Evolutionary conservation across 2,113 vertebrate genomes (phyloP).

Genomic region (Sinocyclocheilus anshuiensis): DNA sequence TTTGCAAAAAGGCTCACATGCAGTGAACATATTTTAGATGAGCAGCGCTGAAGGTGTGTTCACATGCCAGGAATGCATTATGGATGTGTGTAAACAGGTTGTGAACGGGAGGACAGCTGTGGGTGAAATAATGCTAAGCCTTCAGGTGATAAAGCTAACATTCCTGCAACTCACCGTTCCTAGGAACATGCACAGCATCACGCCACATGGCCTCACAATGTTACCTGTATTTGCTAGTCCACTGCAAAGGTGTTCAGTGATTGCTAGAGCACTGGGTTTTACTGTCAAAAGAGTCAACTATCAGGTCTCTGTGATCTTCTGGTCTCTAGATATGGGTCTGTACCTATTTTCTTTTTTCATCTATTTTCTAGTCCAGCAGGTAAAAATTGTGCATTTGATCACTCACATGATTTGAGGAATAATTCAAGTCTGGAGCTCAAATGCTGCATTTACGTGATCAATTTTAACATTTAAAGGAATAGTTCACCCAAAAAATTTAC

Average conservation of each 20-base stretch:
- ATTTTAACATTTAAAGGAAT: neutral
- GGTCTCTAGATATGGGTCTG: too few species aligned
- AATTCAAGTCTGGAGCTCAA: neutral
- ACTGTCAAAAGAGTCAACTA: neutral
- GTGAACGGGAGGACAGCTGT: neutral
- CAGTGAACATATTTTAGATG: neutral
- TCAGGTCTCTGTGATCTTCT: too few species aligned
- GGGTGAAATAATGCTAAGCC: constrained; percentile 3
- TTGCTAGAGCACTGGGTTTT: neutral
- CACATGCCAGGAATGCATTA: constrained; percentile 27
- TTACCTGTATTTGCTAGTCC: neutral
- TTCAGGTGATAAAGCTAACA: constrained; percentile 28
- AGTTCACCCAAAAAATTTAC: neutral
- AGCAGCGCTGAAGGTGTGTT: constrained; percentile 48
- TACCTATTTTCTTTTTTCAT: too few species aligned
- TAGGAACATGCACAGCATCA: neutral
- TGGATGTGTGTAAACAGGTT: constrained; percentile 48
- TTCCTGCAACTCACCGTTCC: neutral
- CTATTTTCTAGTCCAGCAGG: neutral
- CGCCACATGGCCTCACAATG: rapidly evolving
- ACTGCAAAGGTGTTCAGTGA: neutral
- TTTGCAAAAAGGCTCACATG: rapidly evolving
- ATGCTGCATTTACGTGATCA: neutral
- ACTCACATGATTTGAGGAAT: neutral
- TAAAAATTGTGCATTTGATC: neutral